Evolutionary conservation across 1,140 invertebrate genomes (phyloP), one percentile per base, ranked within the genome.

Genomic region (Thalassaphorura encarpata): DNA sequence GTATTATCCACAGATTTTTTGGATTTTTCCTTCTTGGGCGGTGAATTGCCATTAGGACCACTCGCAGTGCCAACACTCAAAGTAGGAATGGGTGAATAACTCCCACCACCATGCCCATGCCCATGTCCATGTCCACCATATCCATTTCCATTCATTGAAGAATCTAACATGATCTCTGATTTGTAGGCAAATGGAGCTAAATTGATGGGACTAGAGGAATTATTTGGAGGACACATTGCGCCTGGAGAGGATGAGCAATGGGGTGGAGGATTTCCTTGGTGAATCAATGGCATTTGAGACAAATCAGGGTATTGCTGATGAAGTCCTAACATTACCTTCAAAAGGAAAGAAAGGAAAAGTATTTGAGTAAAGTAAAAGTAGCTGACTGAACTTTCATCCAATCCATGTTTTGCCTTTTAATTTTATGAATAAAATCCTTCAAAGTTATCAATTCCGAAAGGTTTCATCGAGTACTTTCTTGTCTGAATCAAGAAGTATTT

Each of bases 1-100:
- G 85, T 84, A 68, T 87, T 89, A 63, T 85, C 87, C 62, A 87
- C 85, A 60, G 77, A 79, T 69, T 90, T 90, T 71, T 90, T 91
- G 0, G 63, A 65, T 31, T 65, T 65, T 56, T 65, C 63, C 28
- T 65, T 65, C 27, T 65, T 65, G 18, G 59, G 52, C 13, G 57
- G 52, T 43, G 53, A n/a, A 8, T 21, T 29, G 41, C 26, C 16
- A n/a, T 19, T 52, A 26, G 16, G 18, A 5, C 6, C 2, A 48
- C 16, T 40, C 11, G 43, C 21, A 41, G 24, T 18, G 3, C 33
- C n/a, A 11, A n/a, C n/a, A n/a, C n/a, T 36, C n/a, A 21, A 19
- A 27, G 21, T 42, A 5, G 11, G 15, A 27, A 23, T 31, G 5
- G 11, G 15, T 26, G 29, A 13, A 19, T 2, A 23, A 40, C 3